phyloP scores from a whole-genome alignment of 2,113 vertebrate genomes.

The Urocynchramus pylzowi region DNA sequence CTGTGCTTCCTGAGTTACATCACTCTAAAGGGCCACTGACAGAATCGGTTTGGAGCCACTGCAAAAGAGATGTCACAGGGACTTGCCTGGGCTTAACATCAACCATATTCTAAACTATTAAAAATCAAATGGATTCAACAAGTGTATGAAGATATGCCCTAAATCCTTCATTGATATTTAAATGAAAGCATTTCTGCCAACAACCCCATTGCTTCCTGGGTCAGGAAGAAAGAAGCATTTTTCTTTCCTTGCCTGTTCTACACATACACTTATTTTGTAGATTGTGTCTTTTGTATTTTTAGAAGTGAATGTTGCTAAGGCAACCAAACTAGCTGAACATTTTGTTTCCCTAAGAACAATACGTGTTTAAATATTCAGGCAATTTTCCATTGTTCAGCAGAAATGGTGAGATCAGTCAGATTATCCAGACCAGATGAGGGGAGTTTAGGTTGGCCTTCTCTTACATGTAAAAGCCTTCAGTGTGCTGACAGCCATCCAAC shows the following conservation, averaged over 20 bases:
- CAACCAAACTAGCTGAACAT: conserved; percentile 78
- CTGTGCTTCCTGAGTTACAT: background rate
- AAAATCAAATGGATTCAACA: background rate
- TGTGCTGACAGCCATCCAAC: background rate
- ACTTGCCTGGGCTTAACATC: background rate
- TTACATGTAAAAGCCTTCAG: background rate
- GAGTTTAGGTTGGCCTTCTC: conserved; percentile 41
- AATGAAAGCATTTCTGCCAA: background rate
- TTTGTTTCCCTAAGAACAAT: conserved; percentile 79
- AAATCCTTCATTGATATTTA: background rate
- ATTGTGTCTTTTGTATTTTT: conserved; percentile 76
- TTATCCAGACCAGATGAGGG: conserved; percentile 55
- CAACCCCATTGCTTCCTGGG: background rate
- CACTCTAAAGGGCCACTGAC: background rate
- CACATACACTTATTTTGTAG: conserved; percentile 53
- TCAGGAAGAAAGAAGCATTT: conserved; percentile 13
- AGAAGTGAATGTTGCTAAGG: conserved; percentile 75
- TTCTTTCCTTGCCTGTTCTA: conserved; percentile 43
- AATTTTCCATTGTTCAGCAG: conserved; percentile 70
- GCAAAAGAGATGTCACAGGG: background rate
- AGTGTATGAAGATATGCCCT: background rate
- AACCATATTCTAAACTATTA: background rate
- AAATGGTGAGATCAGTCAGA: conserved; percentile 62
- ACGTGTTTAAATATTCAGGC: conserved; percentile 76
- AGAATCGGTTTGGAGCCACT: background rate